Evolutionary conservation across 2,888 invertebrate species (phyloP), one percentile per base, ranked within the genome.

Genomic region (Eristalis arbustorum): DNA sequence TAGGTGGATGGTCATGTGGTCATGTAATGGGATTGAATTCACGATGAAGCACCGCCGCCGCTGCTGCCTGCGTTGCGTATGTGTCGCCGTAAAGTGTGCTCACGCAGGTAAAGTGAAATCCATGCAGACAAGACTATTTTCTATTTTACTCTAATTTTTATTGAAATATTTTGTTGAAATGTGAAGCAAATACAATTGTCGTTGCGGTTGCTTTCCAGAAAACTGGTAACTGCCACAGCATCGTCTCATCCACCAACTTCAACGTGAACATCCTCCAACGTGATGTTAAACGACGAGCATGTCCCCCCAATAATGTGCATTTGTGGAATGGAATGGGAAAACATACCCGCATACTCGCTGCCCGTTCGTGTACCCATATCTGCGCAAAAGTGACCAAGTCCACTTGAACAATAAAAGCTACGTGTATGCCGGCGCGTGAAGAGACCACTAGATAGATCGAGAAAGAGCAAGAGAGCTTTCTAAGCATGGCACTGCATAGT

Each of bases 121-220:
- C 71, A 64, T 28, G n/a, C 13, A 75, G 76, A 84, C 84, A 11
- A 75, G 76, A 84, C 84, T 71, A 82, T 88, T 88, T 88, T 88
- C 88, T 88, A 88, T 84, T 88, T 88, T 88, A 88, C 88, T 88
- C 88, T 61, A 84, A 84, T 88, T 88, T 84, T 88, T 84, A 88
- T 87, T 87, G 83, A 83, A 83, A 75, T 79, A 83, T 83, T 83
- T 78, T 66, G 71, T 83, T 79, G 57, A 87, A 75, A 81, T 81
- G 82, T 75, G 82, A 82, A 85, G 75, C 78, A 85, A 82, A 69
- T 61, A 62, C 72, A 67, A 71, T 75, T 22, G 28, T 68, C 34
- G 79, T 75, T 68, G 80, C 62, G 74, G 71, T 80, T 82, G 37
- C 18, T 64, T 61, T 72, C 67, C 63, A 57, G 22, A 62, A 68